Evolutionary conservation across 2,113 vertebrate species (phyloP).

Genomic region (Erinaceus europaeus): DNA sequence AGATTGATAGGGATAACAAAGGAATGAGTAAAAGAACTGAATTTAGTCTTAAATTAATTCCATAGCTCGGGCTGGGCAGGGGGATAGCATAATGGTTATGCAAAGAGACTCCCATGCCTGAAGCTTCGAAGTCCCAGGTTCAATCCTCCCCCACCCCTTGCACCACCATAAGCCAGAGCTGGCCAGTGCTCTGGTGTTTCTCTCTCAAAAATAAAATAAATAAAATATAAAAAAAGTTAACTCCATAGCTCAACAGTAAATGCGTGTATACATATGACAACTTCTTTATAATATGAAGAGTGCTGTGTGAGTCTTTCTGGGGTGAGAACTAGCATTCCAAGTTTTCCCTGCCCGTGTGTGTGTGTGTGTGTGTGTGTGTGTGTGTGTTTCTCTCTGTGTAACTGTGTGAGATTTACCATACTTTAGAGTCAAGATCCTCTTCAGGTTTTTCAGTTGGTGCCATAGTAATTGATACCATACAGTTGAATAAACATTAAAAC

Average conservation of each 20-base stretch:
- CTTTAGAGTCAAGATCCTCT: slow-evolving; percentile 18
- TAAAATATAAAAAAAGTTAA: too few species aligned
- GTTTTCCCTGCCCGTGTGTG: not conserved
- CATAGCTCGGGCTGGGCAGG: too few species aligned
- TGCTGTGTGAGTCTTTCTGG: not conserved
- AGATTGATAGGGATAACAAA: not conserved
- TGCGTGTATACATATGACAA: slow-evolving; percentile 10
- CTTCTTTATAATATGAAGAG: slow-evolving; percentile 20
- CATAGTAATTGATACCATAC: slow-evolving; percentile 5
- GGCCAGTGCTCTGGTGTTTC: too few species aligned
- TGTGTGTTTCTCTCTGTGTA: too few species aligned
- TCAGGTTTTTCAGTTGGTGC: slow-evolving; percentile 13
- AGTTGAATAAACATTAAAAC: too few species aligned
- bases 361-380: slow-evolving; percentile 29
- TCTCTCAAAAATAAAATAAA: too few species aligned
- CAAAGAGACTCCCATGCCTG: too few species aligned
- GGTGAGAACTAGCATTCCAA: not conserved
- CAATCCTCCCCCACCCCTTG: too few species aligned
- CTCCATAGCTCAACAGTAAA: slow-evolving; percentile 47
- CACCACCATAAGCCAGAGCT: too few species aligned
- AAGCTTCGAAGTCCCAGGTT: too few species aligned
- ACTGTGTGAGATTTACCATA: not conserved
- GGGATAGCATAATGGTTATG: too few species aligned
- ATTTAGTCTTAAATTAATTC: slow-evolving; percentile 43
- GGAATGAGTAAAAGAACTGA: slow-evolving; percentile 46